A percentile compares a stretch with the other conserved stretches of the same genome.
Evolutionary conservation across 2,888 invertebrate species (phyloP).

Genomic region (Eudemis profundana): DNA sequence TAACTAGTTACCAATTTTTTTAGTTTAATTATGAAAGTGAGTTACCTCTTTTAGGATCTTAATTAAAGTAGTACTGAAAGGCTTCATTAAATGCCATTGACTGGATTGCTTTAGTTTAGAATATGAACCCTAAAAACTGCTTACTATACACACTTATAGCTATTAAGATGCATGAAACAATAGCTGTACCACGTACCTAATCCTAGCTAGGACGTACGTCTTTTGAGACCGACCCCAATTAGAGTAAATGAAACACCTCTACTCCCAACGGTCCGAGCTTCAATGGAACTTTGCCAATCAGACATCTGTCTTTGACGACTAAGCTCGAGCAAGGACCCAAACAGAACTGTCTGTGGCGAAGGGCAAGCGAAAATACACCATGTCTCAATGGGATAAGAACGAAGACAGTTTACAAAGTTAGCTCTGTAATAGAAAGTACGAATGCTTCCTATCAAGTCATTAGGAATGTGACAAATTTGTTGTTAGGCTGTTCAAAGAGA

Average conservation of each 20-base stretch:
- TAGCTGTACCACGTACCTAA: not conserved
- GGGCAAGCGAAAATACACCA: not conserved
- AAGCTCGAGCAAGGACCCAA: not conserved
- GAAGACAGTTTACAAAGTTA: not conserved
- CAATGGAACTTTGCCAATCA: slow-evolving; percentile 25
- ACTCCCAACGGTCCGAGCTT: not conserved
- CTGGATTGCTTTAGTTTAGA: no score
- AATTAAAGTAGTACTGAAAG: no score
- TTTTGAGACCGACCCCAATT: slow-evolving; percentile 19
- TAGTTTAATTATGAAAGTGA: no score
- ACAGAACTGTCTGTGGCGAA: not conserved
- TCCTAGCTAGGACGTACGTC: not conserved
- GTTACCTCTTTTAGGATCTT: no score
- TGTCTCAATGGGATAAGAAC: not conserved
- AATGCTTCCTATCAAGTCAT: not conserved
- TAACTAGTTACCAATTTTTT: no score
- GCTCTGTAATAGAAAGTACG: not conserved
- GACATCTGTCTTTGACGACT: slow-evolving; percentile 4
- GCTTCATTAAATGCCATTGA: no score
- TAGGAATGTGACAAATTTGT: not conserved
- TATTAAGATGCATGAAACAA: no score
- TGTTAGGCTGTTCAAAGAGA: not conserved
- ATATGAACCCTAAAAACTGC: no score
- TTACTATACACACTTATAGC: no score
- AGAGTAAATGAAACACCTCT: slow-evolving; percentile 17